Evolutionary conservation across 2,888 invertebrate genomes (phyloP).

Genomic region (Xylophagus ater): DNA sequence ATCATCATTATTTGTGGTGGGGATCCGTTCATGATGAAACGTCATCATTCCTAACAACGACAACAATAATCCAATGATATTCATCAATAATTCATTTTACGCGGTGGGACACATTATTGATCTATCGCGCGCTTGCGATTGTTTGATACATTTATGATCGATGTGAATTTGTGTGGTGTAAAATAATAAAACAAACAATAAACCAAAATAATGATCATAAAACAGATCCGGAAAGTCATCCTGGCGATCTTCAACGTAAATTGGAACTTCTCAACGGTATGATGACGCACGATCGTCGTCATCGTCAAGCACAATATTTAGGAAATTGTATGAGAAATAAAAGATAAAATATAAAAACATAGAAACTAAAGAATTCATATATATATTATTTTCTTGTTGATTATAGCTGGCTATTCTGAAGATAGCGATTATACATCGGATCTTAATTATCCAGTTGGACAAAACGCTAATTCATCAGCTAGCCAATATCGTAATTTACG

Average conservation of each 20-base stretch:
- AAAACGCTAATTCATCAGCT: constrained; percentile 83
- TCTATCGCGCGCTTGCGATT: too few relatives aligned
- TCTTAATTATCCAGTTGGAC: constrained; percentile 78
- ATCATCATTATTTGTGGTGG: not conserved
- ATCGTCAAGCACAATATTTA: constrained; percentile 69
- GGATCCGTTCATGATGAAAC: constrained; percentile 6
- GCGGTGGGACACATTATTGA: too few relatives aligned
- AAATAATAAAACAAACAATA: too few relatives aligned
- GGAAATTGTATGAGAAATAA: constrained; percentile 79
- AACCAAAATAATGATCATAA: too few relatives aligned
- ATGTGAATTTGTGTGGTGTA: too few relatives aligned
- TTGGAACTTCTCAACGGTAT: constrained; percentile 81
- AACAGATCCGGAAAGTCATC: constrained; percentile 71
- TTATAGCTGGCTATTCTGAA: constrained; percentile 82
- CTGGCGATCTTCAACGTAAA: constrained; percentile 80
- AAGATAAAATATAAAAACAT: constrained; percentile 25
- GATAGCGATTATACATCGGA: constrained; percentile 96
- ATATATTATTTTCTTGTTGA: not conserved
- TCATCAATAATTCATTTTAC: too few relatives aligned
- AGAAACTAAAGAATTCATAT: not conserved
- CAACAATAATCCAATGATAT: too few relatives aligned
- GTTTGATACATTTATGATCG: too few relatives aligned
- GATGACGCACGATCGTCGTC: constrained; percentile 73
- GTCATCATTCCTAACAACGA: constrained; percentile 53
- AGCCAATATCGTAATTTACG: constrained; percentile 51